These are phyloP conservation scores for Lota lota DNA, from an alignment of 2,113 vertebrate genomes.

Conservation along the genomic window DNA sequence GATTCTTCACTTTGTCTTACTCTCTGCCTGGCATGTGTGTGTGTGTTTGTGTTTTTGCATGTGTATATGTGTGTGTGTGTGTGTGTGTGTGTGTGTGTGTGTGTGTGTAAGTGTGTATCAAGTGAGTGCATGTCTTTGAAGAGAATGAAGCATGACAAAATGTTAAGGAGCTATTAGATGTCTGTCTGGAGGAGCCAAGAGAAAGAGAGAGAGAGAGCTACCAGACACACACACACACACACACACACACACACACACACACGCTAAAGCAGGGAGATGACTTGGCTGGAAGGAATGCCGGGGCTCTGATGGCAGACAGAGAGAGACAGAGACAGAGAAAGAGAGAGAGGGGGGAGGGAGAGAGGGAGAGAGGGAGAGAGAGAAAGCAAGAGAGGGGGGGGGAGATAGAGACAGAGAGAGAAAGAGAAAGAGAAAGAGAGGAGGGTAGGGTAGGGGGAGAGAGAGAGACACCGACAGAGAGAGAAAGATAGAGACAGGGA, in stretches of 20 bases:
- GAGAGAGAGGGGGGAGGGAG: neutral
- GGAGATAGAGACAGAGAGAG: neutral
- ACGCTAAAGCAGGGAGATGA: conserved; percentile 54
- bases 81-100: conserved; percentile 7
- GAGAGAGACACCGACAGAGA: neutral
- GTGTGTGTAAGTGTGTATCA: neutral
- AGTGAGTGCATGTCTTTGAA: conserved; percentile 1
- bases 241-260: conserved; percentile 11
- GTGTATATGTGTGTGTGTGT: neutral
- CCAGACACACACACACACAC: conserved; percentile 7
- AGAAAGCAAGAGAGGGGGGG: neutral
- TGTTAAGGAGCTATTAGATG: conserved; percentile 25
- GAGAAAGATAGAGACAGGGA: no score
- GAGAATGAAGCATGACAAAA: conserved; percentile 23
- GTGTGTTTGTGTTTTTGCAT: neutral
- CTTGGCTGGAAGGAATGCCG: conserved; percentile 66
- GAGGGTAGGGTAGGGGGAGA: conserved; percentile 1
- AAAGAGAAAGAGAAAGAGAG: neutral
- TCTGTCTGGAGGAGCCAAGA: conserved; percentile 16
- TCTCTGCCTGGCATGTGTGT: neutral
- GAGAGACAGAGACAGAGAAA: conserved; percentile 1
- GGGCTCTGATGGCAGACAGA: conserved; percentile 40
- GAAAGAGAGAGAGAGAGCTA: neutral
- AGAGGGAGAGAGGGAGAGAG: neutral
- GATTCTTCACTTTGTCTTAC: no score